Evolutionary conservation across 2,797 vertebrate species (phyloP), one percentile per base, ranked within the genome.

Genomic region (Takifugu ocellatus): DNA sequence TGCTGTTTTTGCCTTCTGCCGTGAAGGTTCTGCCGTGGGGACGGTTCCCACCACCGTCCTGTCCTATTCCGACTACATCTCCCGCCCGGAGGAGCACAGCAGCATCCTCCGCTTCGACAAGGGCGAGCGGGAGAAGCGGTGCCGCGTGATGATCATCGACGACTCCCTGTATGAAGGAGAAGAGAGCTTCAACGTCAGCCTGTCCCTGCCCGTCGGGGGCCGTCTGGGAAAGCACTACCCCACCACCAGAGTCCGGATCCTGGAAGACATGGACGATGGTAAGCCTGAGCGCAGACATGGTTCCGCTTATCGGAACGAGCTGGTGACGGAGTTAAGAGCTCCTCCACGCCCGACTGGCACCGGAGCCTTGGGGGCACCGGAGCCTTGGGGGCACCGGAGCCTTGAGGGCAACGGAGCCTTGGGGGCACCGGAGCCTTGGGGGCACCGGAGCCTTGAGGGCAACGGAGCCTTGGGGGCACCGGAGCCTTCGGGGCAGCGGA

Each of bases 61-160:
- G 50, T 98, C 96, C 6, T 96, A 94, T 72, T 97, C 96, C 0
- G 96, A 98, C 85, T 98, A 93, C 86, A 95, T 98, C 81, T 95
- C 96, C 33, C 90, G 96, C 17, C 91, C 93, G 0, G 96, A 98
- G 86, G 94, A 95, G 70, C 94, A 94, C 72, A 82, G 66, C 87
- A 97, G 96, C 24, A 1, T 96, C 29, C 60, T 98, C 7, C 93
- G 87, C 63, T 98, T 98, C 56, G 91, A 94, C 79, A 93, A 87
- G 75, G 94, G 88, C 0, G 94, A 98, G 68, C 66, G 42, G 2
- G 94, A 96, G 84, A 94, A 94, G 75, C 69, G 36, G 56, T 98
- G 96, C 52, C 92, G 93, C 0, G 72, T 98, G 0, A 68, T 96
- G 52, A 77, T 98, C 66, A 98, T 98, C 36, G 96, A 98, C 0